Evolutionary conservation across 1,140 invertebrate species (phyloP).

Genomic region (Leptestheria dahalacensis): DNA sequence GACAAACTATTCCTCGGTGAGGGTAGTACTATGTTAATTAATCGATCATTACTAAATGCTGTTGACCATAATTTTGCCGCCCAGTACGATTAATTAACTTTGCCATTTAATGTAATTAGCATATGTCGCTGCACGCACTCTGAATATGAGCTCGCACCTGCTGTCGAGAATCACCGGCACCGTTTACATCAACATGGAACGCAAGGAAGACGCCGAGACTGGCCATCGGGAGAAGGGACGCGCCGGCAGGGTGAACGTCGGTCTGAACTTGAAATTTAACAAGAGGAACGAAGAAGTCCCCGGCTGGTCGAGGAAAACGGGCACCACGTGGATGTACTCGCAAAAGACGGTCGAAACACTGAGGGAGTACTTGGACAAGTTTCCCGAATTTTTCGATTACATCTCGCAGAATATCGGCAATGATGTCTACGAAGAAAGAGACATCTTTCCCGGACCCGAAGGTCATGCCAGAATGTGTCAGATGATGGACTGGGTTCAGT

Average conservation of each 20-base stretch:
- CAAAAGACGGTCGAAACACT: constrained; percentile 55
- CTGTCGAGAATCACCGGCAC: constrained; percentile 70
- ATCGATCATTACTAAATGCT: too few species aligned
- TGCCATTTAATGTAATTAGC: neutral
- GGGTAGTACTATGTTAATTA: too few species aligned
- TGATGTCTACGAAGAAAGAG: constrained; percentile 45
- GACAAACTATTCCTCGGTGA: too few species aligned
- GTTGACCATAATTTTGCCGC: too few species aligned
- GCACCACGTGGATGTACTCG: constrained; percentile 62
- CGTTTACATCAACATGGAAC: constrained; percentile 40
- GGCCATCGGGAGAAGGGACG: constrained; percentile 7
- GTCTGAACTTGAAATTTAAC: constrained; percentile 80
- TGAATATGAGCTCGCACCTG: constrained; percentile 48
- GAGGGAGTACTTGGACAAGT: constrained; percentile 46
- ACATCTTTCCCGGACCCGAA: constrained; percentile 43
- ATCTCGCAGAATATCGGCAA: constrained; percentile 28
- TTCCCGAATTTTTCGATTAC: constrained; percentile 55
- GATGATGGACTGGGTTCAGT: constrained; percentile 19
- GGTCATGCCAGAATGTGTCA: constrained; percentile 32
- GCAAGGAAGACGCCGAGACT: neutral
- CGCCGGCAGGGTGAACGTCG: constrained; percentile 49
- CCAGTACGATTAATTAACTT: too few species aligned
- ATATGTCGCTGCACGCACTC: constrained; percentile 31
- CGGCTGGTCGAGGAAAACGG: constrained; percentile 61
- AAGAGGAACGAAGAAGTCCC: constrained; percentile 55